phyloP scores from a whole-genome alignment of 2,888 invertebrate species.

The Chymomyza caudatula region DNA sequence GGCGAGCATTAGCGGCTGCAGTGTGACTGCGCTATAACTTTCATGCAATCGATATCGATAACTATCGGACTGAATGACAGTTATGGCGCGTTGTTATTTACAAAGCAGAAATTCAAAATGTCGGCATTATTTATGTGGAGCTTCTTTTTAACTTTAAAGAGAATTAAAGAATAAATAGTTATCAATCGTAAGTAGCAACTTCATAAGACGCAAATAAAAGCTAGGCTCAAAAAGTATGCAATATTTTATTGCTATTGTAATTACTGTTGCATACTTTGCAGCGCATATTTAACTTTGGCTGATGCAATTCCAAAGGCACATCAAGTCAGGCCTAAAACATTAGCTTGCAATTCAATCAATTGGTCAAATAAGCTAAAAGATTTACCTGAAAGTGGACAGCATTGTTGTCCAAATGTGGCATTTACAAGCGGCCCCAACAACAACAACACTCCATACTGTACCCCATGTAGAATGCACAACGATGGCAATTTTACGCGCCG shows the following conservation, averaged over 20 bases:
- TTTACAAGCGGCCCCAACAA: background rate
- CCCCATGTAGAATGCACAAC: slow-evolving; percentile 13
- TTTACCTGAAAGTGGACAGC: slow-evolving; percentile 32
- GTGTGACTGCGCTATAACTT: too few relatives aligned
- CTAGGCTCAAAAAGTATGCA: slow-evolving; percentile 19
- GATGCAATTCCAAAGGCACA: slow-evolving; percentile 63
- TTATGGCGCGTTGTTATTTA: too few relatives aligned
- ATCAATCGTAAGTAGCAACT: too few relatives aligned
- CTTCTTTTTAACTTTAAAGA: too few relatives aligned
- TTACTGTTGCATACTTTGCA: background rate
- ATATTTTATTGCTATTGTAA: background rate
- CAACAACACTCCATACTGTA: background rate
- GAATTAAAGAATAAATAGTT: too few relatives aligned
- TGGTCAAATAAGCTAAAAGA: slow-evolving; percentile 42
- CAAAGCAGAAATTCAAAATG: too few relatives aligned
- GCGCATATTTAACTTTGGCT: slow-evolving; percentile 38
- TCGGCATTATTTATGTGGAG: too few relatives aligned
- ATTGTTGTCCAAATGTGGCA: slow-evolving; percentile 33
- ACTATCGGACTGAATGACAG: too few relatives aligned
- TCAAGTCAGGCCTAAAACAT: slow-evolving; percentile 49
- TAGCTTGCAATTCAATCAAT: slow-evolving; percentile 14
- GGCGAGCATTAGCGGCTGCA: too few relatives aligned
- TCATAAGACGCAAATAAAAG: too few relatives aligned
- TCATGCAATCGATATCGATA: too few relatives aligned
- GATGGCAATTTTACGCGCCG: slow-evolving; percentile 12